Conservation (phyloP, 2,797 vertebrate species). For the Hippocampus kuda region DNA sequence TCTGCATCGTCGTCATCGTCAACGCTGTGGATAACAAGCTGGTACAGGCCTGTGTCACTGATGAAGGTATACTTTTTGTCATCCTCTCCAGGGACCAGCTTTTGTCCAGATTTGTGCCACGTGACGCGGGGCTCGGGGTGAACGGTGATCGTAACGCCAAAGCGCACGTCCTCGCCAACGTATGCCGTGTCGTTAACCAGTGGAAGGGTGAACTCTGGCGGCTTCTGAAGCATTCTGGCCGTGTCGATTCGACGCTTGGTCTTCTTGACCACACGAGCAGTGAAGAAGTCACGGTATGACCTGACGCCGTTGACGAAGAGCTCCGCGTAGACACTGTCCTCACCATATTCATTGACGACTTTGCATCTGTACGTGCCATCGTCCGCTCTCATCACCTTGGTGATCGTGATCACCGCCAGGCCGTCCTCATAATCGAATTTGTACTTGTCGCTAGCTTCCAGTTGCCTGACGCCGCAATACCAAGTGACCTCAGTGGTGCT, state of each 20-base stretch:
- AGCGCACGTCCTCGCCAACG: conserved; percentile 82
- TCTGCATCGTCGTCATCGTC: conserved; percentile 86
- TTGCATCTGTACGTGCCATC: conserved; percentile 98
- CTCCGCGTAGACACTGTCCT: conserved; percentile 90
- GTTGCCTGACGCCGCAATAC: conserved; percentile 93
- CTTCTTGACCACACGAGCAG: conserved; percentile 80
- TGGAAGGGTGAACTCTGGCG: conserved; percentile 97
- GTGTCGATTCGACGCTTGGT: conserved; percentile 90
- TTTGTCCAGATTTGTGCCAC: conserved; percentile 96
- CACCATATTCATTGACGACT: conserved; percentile 91
- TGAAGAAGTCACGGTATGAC: conserved; percentile 83
- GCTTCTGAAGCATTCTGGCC: conserved; percentile 86
- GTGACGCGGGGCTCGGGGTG: conserved; percentile 94
- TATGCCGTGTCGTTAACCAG: conserved; percentile 87
- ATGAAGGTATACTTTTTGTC: conserved; percentile 92
- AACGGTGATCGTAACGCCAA: conserved; percentile 94
- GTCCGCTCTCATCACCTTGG: conserved; percentile 81
- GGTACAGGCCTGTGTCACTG: conserved; percentile 92
- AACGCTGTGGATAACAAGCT: conserved; percentile 79
- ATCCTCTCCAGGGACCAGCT: conserved; percentile 84
- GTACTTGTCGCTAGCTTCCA: conserved; percentile 85
- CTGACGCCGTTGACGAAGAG: conserved; percentile 85
- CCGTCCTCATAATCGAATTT: conserved; percentile 92
- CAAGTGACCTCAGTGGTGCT: conserved; percentile 90
- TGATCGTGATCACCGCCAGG: conserved; percentile 81